Conservation (phyloP, 1,140 invertebrate species). For the Saccostrea echinata region DNA sequence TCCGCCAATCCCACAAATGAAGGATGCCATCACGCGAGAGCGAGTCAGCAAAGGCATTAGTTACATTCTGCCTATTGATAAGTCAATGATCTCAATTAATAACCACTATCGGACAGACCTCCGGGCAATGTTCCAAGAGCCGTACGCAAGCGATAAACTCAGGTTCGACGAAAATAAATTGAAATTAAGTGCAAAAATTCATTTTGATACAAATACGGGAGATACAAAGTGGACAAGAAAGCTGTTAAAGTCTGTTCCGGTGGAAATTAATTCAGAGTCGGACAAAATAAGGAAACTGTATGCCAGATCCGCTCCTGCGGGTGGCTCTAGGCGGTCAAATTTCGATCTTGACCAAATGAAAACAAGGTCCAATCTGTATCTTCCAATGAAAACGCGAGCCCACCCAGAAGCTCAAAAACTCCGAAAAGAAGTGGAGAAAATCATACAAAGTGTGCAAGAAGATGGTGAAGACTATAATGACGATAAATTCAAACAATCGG, state of each 20-base stretch:
- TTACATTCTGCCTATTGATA: conserved; percentile 76
- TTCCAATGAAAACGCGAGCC: conserved; percentile 67
- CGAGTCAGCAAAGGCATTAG: conserved; percentile 73
- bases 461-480: conserved; percentile 62
- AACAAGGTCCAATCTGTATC: conserved; percentile 68
- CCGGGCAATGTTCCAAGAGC: conserved; percentile 75
- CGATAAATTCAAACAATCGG: conserved; percentile 17
- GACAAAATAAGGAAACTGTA: conserved; percentile 69
- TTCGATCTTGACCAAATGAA: conserved; percentile 61
- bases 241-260: conserved; percentile 56
- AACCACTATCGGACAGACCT: conserved; percentile 73
- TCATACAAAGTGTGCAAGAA: conserved; percentile 68
- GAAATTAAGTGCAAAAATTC: conserved; percentile 69
- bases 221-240: conserved; percentile 65
- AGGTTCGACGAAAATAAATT: conserved; percentile 69
- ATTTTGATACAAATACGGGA: conserved; percentile 70
- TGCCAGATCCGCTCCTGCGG: conserved; percentile 69
- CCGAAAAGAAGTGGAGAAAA: conserved; percentile 71
- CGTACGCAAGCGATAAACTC: conserved; percentile 67
- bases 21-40: conserved; percentile 73
- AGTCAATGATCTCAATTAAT: conserved; percentile 73
- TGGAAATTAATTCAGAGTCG: conserved; percentile 71
- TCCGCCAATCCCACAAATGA: conserved; percentile 73
- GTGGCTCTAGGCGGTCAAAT: conserved; percentile 61
- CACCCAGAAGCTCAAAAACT: conserved; percentile 71